These are phyloP conservation scores for Drosophila navojoa DNA, from an alignment of 1,140 invertebrate species.

Conservation along the genomic window DNA sequence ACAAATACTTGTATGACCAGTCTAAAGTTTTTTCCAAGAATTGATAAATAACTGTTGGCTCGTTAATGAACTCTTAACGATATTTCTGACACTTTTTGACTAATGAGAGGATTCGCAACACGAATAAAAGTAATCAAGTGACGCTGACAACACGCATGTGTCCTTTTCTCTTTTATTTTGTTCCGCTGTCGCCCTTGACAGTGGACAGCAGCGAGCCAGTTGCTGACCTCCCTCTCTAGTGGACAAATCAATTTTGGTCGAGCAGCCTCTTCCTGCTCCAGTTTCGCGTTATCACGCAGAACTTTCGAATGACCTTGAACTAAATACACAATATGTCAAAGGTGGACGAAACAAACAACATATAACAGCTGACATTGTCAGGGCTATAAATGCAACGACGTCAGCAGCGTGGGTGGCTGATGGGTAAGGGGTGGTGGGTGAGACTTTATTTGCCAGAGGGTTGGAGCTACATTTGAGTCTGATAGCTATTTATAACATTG, in stretches of 20 bases:
- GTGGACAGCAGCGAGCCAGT: background rate
- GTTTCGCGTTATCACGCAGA: background rate
- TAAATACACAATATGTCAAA: conserved; percentile 30
- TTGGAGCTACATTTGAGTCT: background rate
- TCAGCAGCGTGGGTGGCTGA: conserved; percentile 46
- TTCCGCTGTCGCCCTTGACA: conserved; percentile 7
- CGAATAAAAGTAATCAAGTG: conserved; percentile 24
- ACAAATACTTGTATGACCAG: too few species aligned
- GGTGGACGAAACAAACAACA: conserved; percentile 17
- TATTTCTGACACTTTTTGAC: conserved; percentile 4
- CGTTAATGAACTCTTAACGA: conserved; percentile 5
- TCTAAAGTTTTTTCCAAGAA: background rate
- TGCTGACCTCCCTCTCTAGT: background rate
- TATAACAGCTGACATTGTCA: conserved; percentile 33
- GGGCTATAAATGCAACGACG: conserved; percentile 48
- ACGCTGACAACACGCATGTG: background rate
- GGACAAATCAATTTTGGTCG: background rate
- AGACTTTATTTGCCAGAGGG: too few species aligned
- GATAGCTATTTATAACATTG: background rate
- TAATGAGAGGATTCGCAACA: background rate
- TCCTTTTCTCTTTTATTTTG: background rate
- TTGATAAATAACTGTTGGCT: background rate
- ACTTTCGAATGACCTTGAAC: conserved; percentile 42
- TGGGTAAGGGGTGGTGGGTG: background rate
- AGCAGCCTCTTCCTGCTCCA: conserved; percentile 19